These are phyloP conservation scores for Cynopterus sphinx DNA, from an alignment of 2,797 vertebrate genomes.

Conservation along the genomic window DNA sequence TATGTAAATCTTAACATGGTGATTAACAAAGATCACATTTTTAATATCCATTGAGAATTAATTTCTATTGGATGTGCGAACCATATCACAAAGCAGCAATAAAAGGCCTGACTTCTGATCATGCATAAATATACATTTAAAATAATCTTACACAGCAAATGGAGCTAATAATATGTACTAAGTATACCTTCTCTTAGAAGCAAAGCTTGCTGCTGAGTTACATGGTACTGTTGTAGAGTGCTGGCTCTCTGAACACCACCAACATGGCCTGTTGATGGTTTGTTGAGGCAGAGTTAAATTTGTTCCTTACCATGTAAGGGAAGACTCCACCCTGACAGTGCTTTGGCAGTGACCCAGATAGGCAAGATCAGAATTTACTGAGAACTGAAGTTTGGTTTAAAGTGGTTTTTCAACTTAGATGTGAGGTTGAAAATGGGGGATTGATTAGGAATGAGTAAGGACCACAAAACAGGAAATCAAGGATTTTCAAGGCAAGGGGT, in stretches of 20 bases:
- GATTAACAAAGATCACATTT: neutral
- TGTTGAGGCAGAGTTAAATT: neutral
- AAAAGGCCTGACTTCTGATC: slow-evolving; percentile 31
- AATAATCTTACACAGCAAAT: slow-evolving; percentile 34
- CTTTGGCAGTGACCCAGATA: neutral
- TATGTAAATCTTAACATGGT: neutral
- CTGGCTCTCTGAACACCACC: neutral
- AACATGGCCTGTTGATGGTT: neutral
- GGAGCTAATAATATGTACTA: neutral
- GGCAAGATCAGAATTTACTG: neutral
- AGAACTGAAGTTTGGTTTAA: neutral
- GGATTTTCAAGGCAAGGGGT: neutral
- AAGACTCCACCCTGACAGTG: neutral
- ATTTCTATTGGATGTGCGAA: neutral
- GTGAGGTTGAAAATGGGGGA: accelerated
- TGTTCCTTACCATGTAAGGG: neutral
- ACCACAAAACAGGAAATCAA: neutral
- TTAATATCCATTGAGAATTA: slow-evolving; percentile 16
- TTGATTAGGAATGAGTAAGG: neutral
- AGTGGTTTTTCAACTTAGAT: neutral
- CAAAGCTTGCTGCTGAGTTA: neutral
- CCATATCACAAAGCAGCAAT: neutral
- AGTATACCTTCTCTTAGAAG: neutral
- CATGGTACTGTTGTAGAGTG: neutral
- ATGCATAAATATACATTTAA: slow-evolving; percentile 31